phyloP scores from a whole-genome alignment of 2,888 invertebrate species.

The Drosophila fulvimacula region DNA sequence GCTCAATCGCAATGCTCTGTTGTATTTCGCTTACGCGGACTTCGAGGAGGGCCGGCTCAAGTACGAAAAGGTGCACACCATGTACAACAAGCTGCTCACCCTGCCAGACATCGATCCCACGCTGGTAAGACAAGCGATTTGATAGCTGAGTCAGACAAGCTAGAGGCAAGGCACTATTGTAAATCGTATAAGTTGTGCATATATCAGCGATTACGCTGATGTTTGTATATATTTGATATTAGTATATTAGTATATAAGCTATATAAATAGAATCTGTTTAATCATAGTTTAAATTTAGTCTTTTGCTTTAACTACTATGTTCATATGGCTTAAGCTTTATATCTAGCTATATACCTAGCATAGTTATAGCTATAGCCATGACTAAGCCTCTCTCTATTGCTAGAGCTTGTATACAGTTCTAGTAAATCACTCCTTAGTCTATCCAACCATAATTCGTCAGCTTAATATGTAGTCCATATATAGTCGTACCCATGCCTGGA shows the following conservation, averaged over 20 bases:
- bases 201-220: neutral
- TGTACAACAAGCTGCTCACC: slow-evolving; percentile 96
- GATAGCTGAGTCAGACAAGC: neutral
- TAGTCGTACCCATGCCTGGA: too few relatives aligned
- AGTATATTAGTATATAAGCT: neutral
- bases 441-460: too few relatives aligned
- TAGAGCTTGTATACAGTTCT: too few relatives aligned
- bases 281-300: neutral
- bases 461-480: too few relatives aligned
- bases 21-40: slow-evolving; percentile 99
- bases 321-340: neutral
- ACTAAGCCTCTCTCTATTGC: neutral
- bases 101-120: slow-evolving; percentile 97
- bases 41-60: slow-evolving; percentile 98
- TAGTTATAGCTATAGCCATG: neutral
- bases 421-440: too few relatives aligned
- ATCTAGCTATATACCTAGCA: neutral
- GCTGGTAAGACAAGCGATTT: slow-evolving; percentile 87
- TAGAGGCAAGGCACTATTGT: too few relatives aligned
- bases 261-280: too few relatives aligned
- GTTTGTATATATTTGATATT: neutral
- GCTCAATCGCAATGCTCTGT: slow-evolving; percentile 94
- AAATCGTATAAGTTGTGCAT: neutral
- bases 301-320: neutral
- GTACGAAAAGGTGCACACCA: slow-evolving; percentile 97